Percentiles rank a stretch among this genome's conserved stretches.
Evolutionary conservation across 2,888 invertebrate species (phyloP).

Genomic region (Monopis laevigella): DNA sequence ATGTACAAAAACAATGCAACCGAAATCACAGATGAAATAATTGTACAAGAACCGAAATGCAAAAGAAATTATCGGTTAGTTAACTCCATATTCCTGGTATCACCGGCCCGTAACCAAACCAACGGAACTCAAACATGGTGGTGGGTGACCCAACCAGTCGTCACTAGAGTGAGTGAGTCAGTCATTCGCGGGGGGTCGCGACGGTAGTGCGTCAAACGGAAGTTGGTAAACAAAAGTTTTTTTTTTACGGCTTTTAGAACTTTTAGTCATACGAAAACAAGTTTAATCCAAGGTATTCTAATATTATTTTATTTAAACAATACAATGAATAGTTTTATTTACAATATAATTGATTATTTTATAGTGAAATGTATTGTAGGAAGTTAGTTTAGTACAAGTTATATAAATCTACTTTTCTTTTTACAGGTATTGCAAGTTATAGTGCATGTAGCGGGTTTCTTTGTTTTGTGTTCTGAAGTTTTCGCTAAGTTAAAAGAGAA

Average conservation of each 20-base stretch:
- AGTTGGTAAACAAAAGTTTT: not conserved
- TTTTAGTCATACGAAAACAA: too few relatives aligned
- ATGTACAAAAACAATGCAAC: too few relatives aligned
- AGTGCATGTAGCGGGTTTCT: not conserved
- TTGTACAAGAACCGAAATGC: too few relatives aligned
- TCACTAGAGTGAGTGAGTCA: constrained; percentile 8
- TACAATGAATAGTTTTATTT: too few relatives aligned
- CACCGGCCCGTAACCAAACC: constrained; percentile 23
- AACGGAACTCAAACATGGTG: not conserved
- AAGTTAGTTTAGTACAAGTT: not conserved
- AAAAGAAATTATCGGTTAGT: too few relatives aligned
- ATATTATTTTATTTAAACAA: too few relatives aligned
- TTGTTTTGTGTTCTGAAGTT: constrained; percentile 1
- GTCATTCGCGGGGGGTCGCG: constrained; percentile 18
- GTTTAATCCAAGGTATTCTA: too few relatives aligned
- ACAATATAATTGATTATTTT: not conserved
- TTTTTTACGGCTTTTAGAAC: not conserved
- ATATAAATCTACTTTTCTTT: constrained; percentile 1
- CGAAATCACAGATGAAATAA: too few relatives aligned
- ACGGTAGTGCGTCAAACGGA: constrained; percentile 13
- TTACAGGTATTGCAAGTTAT: not conserved
- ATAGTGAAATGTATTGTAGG: not conserved
- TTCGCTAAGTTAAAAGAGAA: not conserved
- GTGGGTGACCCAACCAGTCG: too few relatives aligned
- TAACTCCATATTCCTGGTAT: constrained; percentile 30